phyloP scores from a whole-genome alignment of 2,797 vertebrate genomes.

The Thunnus albacares region DNA sequence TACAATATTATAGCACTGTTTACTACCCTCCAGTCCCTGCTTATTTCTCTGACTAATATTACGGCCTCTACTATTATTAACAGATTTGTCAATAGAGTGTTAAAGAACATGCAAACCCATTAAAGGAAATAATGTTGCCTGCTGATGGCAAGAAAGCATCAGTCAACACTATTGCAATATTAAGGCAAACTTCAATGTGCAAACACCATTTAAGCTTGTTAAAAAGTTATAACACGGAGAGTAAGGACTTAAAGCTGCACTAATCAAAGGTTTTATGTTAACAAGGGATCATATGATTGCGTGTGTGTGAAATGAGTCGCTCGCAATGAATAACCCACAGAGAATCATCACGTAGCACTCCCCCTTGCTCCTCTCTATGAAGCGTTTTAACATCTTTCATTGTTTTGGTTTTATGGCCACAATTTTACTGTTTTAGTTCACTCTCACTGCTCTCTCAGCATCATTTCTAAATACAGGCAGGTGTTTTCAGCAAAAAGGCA shows the following conservation, averaged over 20 bases:
- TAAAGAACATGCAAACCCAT: constrained; percentile 15
- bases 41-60: not conserved
- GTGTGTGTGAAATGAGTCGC: too few species aligned
- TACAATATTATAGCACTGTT: not conserved
- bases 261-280: not conserved
- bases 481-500: not conserved
- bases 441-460: too few species aligned
- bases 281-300: too few species aligned
- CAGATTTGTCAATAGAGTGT: constrained; percentile 23
- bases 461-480: too few species aligned
- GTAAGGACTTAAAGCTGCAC: not conserved
- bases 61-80: not conserved
- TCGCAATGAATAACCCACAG: too few species aligned
- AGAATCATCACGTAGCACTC: too few species aligned
- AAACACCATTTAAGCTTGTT: not conserved
- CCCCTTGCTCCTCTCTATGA: too few species aligned
- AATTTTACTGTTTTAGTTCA: too few species aligned
- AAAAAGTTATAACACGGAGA: not conserved
- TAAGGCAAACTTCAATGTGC: not conserved
- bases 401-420: not conserved
- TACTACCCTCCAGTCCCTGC: not conserved
- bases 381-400: too few species aligned
- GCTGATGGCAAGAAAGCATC: not conserved
- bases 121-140: constrained; percentile 6
- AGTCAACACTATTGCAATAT: not conserved